Evolutionary conservation across 2,888 invertebrate species (phyloP).

Genomic region (Stenodema calcarata): DNA sequence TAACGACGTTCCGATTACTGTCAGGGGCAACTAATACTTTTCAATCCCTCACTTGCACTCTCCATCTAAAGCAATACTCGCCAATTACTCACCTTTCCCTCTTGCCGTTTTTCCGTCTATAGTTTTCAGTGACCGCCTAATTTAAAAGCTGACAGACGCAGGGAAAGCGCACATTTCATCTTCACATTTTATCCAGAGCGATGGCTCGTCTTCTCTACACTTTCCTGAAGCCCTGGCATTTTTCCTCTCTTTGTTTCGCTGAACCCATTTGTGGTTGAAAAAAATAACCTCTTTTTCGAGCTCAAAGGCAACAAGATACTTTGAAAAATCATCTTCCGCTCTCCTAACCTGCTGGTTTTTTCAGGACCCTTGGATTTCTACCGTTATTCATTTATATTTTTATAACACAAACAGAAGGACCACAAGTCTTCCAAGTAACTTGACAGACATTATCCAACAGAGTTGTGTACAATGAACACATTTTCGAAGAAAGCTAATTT

Average conservation of each 20-base stretch:
- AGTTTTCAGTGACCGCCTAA: not conserved
- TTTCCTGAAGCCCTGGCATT: not conserved
- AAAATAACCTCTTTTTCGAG: not conserved
- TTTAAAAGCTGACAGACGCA: conserved; percentile 9
- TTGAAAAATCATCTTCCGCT: not conserved
- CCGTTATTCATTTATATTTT: not conserved
- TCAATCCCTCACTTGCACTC: conserved; percentile 22
- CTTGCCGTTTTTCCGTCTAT: not conserved
- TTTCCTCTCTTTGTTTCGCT: not conserved
- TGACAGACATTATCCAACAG: too few relatives aligned
- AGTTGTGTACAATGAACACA: too few relatives aligned
- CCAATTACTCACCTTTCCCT: conserved; percentile 18
- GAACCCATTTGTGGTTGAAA: not conserved
- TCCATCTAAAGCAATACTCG: conserved; percentile 4
- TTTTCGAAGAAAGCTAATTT: too few relatives aligned
- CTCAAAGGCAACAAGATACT: not conserved
- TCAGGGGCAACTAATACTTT: conserved; percentile 26
- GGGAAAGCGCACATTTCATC: conserved; percentile 14
- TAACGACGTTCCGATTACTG: conserved; percentile 35
- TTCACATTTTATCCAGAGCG: not conserved
- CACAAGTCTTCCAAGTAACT: not conserved
- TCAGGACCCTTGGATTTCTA: not conserved
- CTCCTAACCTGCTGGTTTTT: not conserved
- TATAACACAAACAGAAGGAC: not conserved
- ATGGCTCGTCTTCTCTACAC: not conserved